Evolutionary conservation across 2,113 vertebrate species (phyloP).

Genomic region (Galeopterus variegatus): DNA sequence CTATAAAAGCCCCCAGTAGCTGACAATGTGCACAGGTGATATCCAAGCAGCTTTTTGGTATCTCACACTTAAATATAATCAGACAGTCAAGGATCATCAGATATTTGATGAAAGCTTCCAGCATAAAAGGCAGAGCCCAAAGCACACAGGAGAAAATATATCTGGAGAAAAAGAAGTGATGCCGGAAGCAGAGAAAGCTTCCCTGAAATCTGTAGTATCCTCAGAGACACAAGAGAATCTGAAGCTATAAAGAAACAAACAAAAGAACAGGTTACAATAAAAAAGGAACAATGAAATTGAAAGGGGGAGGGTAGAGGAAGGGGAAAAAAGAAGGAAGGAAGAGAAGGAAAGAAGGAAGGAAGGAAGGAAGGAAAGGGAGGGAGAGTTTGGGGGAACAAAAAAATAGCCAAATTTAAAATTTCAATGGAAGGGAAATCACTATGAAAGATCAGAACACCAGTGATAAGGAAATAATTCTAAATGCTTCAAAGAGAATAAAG

Average conservation of each 20-base stretch:
- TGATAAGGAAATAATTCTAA: neutral
- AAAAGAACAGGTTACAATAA: neutral
- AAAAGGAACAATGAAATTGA: neutral
- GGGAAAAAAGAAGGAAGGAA: neutral
- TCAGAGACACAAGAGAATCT: neutral
- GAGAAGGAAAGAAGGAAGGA: neutral
- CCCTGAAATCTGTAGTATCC: neutral
- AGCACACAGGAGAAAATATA: neutral
- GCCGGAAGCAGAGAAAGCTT: neutral
- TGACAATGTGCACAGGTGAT: neutral
- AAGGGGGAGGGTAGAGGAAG: fast-evolving
- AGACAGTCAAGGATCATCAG: neutral
- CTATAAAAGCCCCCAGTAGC: neutral
- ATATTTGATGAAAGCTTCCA: neutral
- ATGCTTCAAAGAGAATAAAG: neutral
- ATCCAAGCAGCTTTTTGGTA: neutral
- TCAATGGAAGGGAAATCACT: neutral
- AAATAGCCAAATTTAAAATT: neutral
- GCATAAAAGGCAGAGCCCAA: neutral
- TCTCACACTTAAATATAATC: neutral
- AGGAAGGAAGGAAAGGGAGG: neutral
- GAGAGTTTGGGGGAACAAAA: neutral
- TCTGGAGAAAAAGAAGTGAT: neutral
- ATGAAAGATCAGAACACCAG: neutral
- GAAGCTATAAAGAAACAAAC: neutral